Conservation (phyloP, 2,888 invertebrate species). For the Andrena praecox region DNA sequence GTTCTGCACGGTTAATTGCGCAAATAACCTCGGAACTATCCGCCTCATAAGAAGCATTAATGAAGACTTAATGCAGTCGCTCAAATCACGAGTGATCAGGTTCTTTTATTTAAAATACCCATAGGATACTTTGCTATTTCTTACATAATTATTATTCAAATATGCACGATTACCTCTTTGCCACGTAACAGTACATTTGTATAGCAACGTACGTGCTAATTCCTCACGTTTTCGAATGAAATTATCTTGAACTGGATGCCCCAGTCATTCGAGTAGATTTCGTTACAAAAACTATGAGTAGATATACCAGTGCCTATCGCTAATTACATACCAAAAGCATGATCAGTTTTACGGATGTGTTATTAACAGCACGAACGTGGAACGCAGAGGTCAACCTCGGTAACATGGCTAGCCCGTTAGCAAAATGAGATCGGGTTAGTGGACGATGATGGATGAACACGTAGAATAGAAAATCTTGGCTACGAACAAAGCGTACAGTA, state of each 20-base stretch:
- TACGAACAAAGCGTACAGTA: slow-evolving; percentile 58
- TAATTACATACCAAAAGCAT: too few relatives aligned
- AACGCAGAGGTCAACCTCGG: background rate
- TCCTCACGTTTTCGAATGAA: too few relatives aligned
- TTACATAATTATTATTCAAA: too few relatives aligned
- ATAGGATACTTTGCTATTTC: too few relatives aligned
- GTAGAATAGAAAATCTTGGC: slow-evolving; percentile 75
- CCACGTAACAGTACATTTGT: too few relatives aligned
- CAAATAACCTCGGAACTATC: slow-evolving; percentile 2
- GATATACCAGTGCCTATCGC: too few relatives aligned
- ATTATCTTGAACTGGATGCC: too few relatives aligned
- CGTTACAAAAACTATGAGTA: too few relatives aligned
- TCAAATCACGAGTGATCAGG: background rate
- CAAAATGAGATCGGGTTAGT: slow-evolving; percentile 16
- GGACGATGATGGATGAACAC: slow-evolving; percentile 75
- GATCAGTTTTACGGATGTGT: background rate
- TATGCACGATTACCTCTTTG: too few relatives aligned
- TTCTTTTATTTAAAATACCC: background rate
- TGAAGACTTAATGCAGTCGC: background rate
- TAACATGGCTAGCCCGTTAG: slow-evolving; percentile 19
- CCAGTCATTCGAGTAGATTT: too few relatives aligned
- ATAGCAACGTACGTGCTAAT: too few relatives aligned
- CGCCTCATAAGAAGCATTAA: background rate
- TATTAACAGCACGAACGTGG: background rate
- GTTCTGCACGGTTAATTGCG: slow-evolving; percentile 10